These are phyloP conservation scores for Lithophane ornitopus DNA, from an alignment of 2,888 invertebrate species.

Conservation along the genomic window DNA sequence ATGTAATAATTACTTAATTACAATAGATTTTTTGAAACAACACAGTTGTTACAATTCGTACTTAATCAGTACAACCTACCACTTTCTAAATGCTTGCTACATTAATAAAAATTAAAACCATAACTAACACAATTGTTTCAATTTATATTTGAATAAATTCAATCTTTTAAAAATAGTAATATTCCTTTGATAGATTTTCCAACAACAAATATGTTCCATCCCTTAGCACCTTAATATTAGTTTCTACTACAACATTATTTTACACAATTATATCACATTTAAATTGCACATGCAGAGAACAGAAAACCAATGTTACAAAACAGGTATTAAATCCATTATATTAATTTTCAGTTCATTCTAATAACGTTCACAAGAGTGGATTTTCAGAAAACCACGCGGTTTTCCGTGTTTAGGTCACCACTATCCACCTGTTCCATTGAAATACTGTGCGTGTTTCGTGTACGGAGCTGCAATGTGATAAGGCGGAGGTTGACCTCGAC, in stretches of 20 bases:
- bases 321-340: slow-evolving; percentile 69
- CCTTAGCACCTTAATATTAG: slow-evolving; percentile 87
- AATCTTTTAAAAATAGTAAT: slow-evolving; percentile 70
- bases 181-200: slow-evolving; percentile 73
- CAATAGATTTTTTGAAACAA: slow-evolving; percentile 78
- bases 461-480: slow-evolving; percentile 96
- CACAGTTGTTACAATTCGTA: slow-evolving; percentile 89
- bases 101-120: slow-evolving; percentile 64
- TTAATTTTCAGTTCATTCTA: slow-evolving; percentile 63
- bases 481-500: slow-evolving; percentile 93
- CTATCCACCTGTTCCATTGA: slow-evolving; percentile 90
- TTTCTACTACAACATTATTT: slow-evolving; percentile 78
- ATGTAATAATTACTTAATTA: slow-evolving; percentile 55
- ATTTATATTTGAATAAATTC: slow-evolving; percentile 66
- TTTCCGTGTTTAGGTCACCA: slow-evolving; percentile 73
- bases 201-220: slow-evolving; percentile 76
- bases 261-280: slow-evolving; percentile 86
- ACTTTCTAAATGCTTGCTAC: slow-evolving; percentile 70
- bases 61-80: slow-evolving; percentile 87
- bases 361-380: slow-evolving; percentile 76
- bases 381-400: slow-evolving; percentile 71
- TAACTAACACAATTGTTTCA: slow-evolving; percentile 67
- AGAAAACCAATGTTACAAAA: slow-evolving; percentile 65
- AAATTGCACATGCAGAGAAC: slow-evolving; percentile 87
- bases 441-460: slow-evolving; percentile 94